Evolutionary conservation across 2,888 invertebrate species (phyloP), one percentile per base, ranked within the genome.

Genomic region (Terebella lapidaria): DNA sequence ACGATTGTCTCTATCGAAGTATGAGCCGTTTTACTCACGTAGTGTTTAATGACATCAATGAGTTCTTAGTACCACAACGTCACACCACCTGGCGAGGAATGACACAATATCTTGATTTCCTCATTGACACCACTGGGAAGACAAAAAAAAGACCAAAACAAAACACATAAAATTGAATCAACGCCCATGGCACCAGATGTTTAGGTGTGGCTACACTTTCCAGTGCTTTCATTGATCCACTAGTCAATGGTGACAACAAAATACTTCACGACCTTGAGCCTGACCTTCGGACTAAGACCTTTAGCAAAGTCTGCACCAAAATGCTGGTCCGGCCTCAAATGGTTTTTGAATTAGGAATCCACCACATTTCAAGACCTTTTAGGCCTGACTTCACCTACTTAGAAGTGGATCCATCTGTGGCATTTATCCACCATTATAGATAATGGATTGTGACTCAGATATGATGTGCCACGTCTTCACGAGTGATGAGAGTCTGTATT

Each of bases 281-380:
- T 18, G 74, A 74, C 62, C 66, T 70, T 45, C 67, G 76, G 24
- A 67, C 67, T 5, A 65, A 64, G 46, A 35, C 56, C 22, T 63
- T 67, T 58, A 74, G 75, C 60, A 61, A 66, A 45, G 69, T 76
- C 4, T 64, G 79, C 28, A 75, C 80, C 1, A 81, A 81, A 64
- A 79, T 79, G 29, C 70, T 81, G 61, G 71, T 80, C 20, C 63
- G 71, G 28, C 79, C 81, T 1, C 67, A 71, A 53, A 72, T 74
- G 59, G 73, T 81, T 27, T 81, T 79, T 67, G 81, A 81, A 64
- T 73, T 79, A 60, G 81, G 81, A 0, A 81, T 81, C 55, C 81
- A 81, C 63, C 81, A 81, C 68, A 75, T 81, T 45, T 80, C 79
- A 64, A 74, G 78, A 57, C 78, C 77, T 24, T 67, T 73, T 3